These are phyloP conservation scores for Varecia variegata DNA, from an alignment of 2,797 vertebrate species.

Conservation along the genomic window DNA sequence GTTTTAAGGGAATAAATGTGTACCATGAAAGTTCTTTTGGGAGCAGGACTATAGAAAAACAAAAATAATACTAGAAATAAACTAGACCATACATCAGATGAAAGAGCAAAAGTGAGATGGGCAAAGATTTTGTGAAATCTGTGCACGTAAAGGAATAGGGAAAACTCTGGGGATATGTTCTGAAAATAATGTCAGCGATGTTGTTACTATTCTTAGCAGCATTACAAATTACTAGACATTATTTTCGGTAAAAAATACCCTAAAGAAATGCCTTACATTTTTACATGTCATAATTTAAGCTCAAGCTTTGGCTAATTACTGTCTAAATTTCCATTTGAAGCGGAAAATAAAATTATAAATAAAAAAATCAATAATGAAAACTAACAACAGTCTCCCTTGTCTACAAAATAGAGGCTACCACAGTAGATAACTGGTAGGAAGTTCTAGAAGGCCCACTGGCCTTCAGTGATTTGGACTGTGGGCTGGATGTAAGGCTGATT, in stretches of 20 bases:
- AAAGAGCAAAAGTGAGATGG: background rate
- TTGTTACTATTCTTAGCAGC: background rate
- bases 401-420: background rate
- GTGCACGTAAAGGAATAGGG: background rate
- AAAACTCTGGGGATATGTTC: background rate
- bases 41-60: background rate
- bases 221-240: background rate
- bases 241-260: background rate
- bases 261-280: background rate
- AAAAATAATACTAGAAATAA: background rate
- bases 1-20: background rate
- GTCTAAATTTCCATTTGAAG: background rate
- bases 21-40: background rate
- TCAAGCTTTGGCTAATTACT: background rate
- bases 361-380: background rate
- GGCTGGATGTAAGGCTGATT: rapidly evolving
- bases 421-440: background rate
- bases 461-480: background rate
- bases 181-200: background rate
- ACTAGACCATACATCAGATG: background rate
- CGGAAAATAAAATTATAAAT: background rate
- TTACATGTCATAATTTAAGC: background rate
- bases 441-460: background rate
- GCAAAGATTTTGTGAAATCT: background rate
- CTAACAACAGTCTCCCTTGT: background rate